Conservation (phyloP, 2,888 invertebrate species). For the Cheilosia scutellata region DNA sequence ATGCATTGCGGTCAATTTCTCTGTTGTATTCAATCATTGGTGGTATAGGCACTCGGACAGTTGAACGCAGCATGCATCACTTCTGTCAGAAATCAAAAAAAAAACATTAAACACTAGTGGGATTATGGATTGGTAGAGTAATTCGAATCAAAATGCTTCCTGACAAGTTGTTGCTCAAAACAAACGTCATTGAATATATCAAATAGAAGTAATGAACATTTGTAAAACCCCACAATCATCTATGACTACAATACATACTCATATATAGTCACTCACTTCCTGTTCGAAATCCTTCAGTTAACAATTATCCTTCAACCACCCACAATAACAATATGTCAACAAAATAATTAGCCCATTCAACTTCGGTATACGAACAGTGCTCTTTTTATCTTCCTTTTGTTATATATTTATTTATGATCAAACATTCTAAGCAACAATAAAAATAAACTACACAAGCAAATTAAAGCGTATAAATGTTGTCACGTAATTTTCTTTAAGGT, state of each 20-base stretch:
- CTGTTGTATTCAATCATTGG: too few species aligned
- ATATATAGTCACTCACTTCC: neutral
- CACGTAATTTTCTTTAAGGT: constrained; percentile 32
- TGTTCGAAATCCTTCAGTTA: constrained; percentile 24
- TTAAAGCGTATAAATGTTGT: constrained; percentile 20
- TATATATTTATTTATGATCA: constrained; percentile 16
- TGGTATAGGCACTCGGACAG: too few species aligned
- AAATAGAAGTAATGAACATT: neutral
- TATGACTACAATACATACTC: neutral
- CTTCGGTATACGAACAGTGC: neutral
- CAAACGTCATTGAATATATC: too few species aligned
- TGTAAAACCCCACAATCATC: neutral
- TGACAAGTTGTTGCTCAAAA: too few species aligned
- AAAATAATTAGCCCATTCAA: constrained; percentile 20
- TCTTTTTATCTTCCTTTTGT: constrained; percentile 17
- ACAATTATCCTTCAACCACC: constrained; percentile 38
- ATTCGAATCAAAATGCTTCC: too few species aligned
- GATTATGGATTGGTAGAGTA: too few species aligned
- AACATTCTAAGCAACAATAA: neutral
- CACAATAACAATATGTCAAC: constrained; percentile 23
- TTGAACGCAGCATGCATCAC: too few species aligned
- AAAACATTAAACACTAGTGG: too few species aligned
- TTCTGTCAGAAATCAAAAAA: too few species aligned
- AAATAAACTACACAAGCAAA: neutral
- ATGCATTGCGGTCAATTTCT: too few species aligned